Base-by-base conservation (phyloP, 1,140 invertebrate species). In the Tyrophagus putrescentiae region DNA sequence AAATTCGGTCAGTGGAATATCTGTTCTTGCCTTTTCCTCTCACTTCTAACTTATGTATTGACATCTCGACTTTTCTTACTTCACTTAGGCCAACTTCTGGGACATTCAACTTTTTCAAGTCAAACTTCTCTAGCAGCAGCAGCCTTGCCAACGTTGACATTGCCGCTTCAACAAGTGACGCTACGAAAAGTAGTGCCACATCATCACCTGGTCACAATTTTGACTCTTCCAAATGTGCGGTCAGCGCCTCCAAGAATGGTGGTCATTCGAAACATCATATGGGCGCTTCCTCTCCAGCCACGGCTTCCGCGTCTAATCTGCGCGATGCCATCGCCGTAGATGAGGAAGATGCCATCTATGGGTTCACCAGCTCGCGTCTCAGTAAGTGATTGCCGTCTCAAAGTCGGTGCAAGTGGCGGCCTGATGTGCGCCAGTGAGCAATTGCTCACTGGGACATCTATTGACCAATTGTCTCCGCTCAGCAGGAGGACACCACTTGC, bases 331-430 rank as follows among this genome's bases (percentile, higher is more conserved):
- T 54, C n/a, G 7, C n/a, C 27, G 52, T 54, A n/a, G 52, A 54
- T 54, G 52, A 54, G 25, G 52, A 31, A 13, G 52, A 54, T 54
- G 52, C 52, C 25, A 54, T 54, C 25, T 54, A 54, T 27, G 52
- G 52, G n/a, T 54, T 54, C 52, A 54, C 52, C 27, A 27, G 13
- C 25, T 27, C 25, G 1, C 1, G 39, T 54, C 3, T 54, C 18
- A 54, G 52, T 54, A 54, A 27, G 52, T 54, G 31, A 7, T 25
- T n/a, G n/a, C n/a, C n/a, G n/a, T n/a, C n/a, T n/a, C n/a, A n/a
- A n/a, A n/a, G n/a, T n/a, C n/a, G n/a, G n/a, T n/a, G n/a, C n/a
- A n/a, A n/a, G n/a, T n/a, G n/a, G n/a, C n/a, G n/a, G n/a, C n/a
- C n/a, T n/a, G n/a, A n/a, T n/a, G n/a, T n/a, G n/a, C n/a, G n/a